Percentiles rank a stretch among this genome's conserved stretches.
Conservation (phyloP, 2,888 invertebrate genomes). For the Criorhina ranunculi region DNA sequence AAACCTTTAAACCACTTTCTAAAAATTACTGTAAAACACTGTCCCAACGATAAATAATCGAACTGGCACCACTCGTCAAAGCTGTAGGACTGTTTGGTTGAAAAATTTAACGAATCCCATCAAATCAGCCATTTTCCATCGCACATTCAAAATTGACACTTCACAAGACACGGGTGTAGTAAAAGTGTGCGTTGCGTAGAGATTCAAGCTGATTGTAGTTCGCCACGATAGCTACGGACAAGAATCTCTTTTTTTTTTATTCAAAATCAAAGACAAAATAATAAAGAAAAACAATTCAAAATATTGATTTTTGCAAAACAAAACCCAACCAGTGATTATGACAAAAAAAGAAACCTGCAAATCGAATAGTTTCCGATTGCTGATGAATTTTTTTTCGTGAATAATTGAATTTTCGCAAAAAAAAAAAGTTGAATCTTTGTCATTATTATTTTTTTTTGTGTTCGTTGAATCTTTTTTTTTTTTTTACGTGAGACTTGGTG, state of each 20-base stretch:
- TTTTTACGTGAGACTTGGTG: neutral
- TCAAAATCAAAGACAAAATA: neutral
- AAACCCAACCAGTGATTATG: neutral
- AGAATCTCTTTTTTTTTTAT: neutral
- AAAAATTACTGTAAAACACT: neutral
- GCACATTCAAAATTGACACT: neutral
- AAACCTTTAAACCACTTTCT: too few relatives aligned
- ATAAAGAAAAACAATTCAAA: neutral
- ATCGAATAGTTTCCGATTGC: neutral
- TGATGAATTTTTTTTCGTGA: neutral
- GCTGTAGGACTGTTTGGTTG: neutral
- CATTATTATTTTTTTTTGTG: slow-evolving; percentile 6
- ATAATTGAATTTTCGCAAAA: slow-evolving; percentile 1
- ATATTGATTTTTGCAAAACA: too few relatives aligned
- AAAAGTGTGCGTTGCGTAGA: neutral
- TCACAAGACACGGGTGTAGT: too few relatives aligned
- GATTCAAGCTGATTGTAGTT: neutral
- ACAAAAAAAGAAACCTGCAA: neutral
- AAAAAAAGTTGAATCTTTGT: slow-evolving; percentile 14
- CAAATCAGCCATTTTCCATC: neutral
- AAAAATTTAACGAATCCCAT: neutral
- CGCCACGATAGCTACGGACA: neutral
- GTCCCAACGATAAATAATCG: neutral
- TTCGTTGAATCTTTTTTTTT: neutral
- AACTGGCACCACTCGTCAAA: neutral